phyloP scores from a whole-genome alignment of 2,797 vertebrate species.

The Gymnothorax reevesii region DNA sequence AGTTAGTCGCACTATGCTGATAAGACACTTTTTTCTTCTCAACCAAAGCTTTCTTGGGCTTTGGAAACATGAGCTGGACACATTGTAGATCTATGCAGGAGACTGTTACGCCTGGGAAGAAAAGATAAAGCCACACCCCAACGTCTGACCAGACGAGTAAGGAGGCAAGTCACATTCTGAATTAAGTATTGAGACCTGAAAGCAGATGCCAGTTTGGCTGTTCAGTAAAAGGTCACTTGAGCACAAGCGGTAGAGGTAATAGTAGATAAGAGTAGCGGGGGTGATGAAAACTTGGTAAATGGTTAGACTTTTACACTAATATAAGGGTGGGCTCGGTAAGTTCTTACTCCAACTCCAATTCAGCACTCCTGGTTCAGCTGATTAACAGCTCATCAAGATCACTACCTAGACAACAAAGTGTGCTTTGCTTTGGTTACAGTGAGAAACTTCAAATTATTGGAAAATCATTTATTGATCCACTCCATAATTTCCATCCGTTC shows the following conservation, averaged over 20 bases:
- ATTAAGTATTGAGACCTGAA: background rate
- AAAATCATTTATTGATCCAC: too few relatives aligned
- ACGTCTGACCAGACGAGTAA: background rate
- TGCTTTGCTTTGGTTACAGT: too few relatives aligned
- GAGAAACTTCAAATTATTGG: too few relatives aligned
- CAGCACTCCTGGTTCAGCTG: too few relatives aligned
- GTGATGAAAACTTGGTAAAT: background rate
- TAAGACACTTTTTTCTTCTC: background rate
- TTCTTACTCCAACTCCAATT: background rate
- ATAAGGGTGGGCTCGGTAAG: background rate
- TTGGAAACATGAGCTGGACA: background rate
- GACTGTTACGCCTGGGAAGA: background rate
- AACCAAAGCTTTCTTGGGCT: background rate
- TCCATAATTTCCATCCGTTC: too few relatives aligned
- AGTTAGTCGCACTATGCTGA: background rate
- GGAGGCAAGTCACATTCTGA: background rate
- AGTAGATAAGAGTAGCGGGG: background rate
- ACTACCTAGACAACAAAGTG: too few relatives aligned
- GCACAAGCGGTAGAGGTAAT: background rate
- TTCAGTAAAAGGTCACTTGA: background rate
- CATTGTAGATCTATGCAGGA: background rate
- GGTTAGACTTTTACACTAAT: background rate
- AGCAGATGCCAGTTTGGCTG: background rate
- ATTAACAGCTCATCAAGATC: too few relatives aligned
- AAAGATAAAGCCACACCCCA: slow-evolving; percentile 6